Base-by-base conservation (phyloP, 2,113 vertebrate genomes). In the Aphyosemion australe region DNA sequence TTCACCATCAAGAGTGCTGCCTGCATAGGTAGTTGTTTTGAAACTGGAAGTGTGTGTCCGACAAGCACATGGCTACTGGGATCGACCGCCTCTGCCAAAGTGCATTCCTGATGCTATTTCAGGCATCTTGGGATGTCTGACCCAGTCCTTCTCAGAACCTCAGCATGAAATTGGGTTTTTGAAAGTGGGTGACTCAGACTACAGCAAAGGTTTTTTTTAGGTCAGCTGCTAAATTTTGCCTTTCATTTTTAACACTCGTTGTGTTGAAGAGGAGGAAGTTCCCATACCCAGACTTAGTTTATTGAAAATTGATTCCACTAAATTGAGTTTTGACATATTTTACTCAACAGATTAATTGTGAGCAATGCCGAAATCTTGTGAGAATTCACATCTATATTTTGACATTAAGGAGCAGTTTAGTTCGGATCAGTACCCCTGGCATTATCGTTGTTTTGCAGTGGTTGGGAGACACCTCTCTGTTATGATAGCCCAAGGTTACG, bases 51-150 rank as follows among this genome's bases (percentile, higher is more conserved):
- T 77, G 59, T 42, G 68, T 42, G 68, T 62, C 57, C 74, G 69
- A 84, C 47, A 51, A 87, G 88, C 89, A 89, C 89, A 80, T 90
- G 89, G 88, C 88, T 86, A 87, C 87, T 77, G 72, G 82, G 79
- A 84, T 67, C 70, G 74, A 64, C 69, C n/a, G 59, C 46, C 56
- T 61, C 41, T 67, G 72, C 84, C 78, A 82, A 42, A 79, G 64
- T 79, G 75, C 73, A 82, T 84, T 84, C 74, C 68, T 80, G 75
- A 69, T 77, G 82, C 87, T 87, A 88, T 90, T 90, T 84, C 76
- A 84, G 80, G 79, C 74, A 62, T 79, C 77, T 69, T 70, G 47
- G 52, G n/a, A 58, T 63, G 77, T 80, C 84, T 77, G 69, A 55
- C 72, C 72, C 31, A 65, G 66, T 57, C 61, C 64, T 50, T 69